phyloP scores from a whole-genome alignment of 2,888 invertebrate species.

The Melanostoma mellinum region DNA sequence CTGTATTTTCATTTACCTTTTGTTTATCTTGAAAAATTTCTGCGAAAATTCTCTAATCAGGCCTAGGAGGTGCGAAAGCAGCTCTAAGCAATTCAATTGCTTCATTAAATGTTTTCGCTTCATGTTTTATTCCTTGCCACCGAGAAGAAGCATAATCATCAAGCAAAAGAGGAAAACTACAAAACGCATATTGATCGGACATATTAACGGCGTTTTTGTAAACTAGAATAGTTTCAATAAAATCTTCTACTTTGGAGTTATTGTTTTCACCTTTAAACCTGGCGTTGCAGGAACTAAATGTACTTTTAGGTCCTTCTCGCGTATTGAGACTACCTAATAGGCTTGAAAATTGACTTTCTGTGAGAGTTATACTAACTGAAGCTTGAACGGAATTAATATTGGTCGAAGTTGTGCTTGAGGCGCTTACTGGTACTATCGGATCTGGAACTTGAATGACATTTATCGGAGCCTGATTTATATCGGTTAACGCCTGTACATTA shows the following conservation, averaged over 20 bases:
- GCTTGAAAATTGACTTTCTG: constrained; percentile 6
- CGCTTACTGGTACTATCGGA: too few species aligned
- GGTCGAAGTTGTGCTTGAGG: neutral
- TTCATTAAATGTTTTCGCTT: constrained; percentile 36
- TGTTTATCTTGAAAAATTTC: constrained; percentile 65
- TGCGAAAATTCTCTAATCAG: constrained; percentile 63
- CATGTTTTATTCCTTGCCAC: constrained; percentile 12
- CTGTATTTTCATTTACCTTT: constrained; percentile 59
- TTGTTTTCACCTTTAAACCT: constrained; percentile 51
- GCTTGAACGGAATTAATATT: neutral
- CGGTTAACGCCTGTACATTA: too few species aligned
- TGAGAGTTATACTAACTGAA: neutral
- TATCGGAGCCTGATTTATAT: neutral
- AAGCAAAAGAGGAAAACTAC: constrained; percentile 42
- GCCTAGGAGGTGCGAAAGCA: constrained; percentile 62
- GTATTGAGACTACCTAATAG: neutral
- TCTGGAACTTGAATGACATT: neutral
- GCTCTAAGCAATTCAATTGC: constrained; percentile 52
- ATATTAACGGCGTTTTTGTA: constrained; percentile 60
- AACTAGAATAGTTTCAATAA: constrained; percentile 54
- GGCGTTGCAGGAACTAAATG: constrained; percentile 30
- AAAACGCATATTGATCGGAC: constrained; percentile 49
- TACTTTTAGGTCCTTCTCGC: constrained; percentile 6
- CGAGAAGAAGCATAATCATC: constrained; percentile 5
- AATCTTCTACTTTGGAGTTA: constrained; percentile 57